Evolutionary conservation across 2,113 vertebrate species (phyloP), one percentile per base, ranked within the genome.

Genomic region (Leucoraja erinaceus): DNA sequence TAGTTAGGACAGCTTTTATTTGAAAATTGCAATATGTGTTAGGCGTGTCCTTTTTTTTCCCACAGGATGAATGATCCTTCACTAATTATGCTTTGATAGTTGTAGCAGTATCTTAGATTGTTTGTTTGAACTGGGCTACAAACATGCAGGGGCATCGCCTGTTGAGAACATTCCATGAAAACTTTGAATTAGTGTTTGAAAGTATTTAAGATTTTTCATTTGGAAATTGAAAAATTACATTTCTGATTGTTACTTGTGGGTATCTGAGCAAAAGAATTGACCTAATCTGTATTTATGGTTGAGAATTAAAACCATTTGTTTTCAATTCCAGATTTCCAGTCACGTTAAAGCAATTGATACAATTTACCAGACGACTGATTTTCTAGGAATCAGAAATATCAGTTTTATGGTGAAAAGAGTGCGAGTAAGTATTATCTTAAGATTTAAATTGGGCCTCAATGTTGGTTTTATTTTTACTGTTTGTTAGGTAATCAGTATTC

Each of bases 391-490:
- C 93, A 96, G 98, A 93, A 98, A 98, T 95, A 99, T 99, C 96
- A 97, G 97, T 95, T 99, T 99, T 95, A 99, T 99, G 98, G 99
- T 99, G 94, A 99, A 99, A 96, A 96, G 98, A 94, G 98, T 99
- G 94, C 96, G 96, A 95, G 99, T 99, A 95, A 97, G 98, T 95
- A 94, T 33, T 93, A 79, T 25, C 90, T 79, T 14, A 86, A 84
- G 25, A 56, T n/a, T 61, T 86, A 22, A 54, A 61, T 61, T 25
- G 4, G 61, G 54, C n/a, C 28, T 54, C 18, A 4, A 16, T 61
- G 56, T n/a, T n/a, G 54, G 81, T 61, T 12, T 14, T 0, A 1
- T 84, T 61, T 61, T 25, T 86, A 28, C 38, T 47, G 38, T 47
- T n/a, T 86, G 59, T 11, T n/a, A 63, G 61, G 31, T 22, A 18